Base-by-base conservation (phyloP, 37 sponge, comb jelly and placozoan species). In the Hexactinellida sp. region DNA sequence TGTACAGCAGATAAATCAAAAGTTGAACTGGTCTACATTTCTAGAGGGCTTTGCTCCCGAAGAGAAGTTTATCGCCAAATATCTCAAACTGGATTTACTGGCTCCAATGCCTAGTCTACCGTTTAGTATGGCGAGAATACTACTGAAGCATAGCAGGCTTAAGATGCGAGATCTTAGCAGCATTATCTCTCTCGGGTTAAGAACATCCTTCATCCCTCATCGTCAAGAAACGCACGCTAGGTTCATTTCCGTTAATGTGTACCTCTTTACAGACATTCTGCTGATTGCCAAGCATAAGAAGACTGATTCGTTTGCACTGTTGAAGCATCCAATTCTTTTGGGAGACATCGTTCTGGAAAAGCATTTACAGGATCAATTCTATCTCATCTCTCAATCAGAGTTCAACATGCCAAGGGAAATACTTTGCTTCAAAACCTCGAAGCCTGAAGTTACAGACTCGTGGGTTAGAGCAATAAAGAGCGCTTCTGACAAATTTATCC, bases 371-470 rank as follows among this genome's bases (percentile, higher is more conserved):
- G 34, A 63, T 63, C 76, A 63, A 28, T 63, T 63, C 76, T 63
- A 25, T n/a, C 76, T 63, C 30, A 63, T 63, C 25, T 63, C 76
- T n/a, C 76, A 63, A 63, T 63, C 76, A 32, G 76, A 63, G 13
- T 63, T 63, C 30, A 63, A 63, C 76, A 63, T 63, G 76, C 76
- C 76, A n/a, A 63, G 1, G 19, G 76, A 63, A n/a, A 63, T 63
- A 63, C 76, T 63, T 25, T 63, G 76, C 76, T 63, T 63, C 34
- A 63, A 63, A 23, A 28, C 21, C 3, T 63, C 76, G 21, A 63
- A 23, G 3, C 76, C 25, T 7, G 30, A 63, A 63, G 34, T 63
- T 7, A 63, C 13, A 23, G 76, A 63, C 25, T 63, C 76, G 5
- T 63, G 76, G 76, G 3, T 63, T 7, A n/a, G 30, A 25, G 76